Evolutionary conservation across 2,797 vertebrate genomes (phyloP).

Genomic region (Vespertilio murinus): DNA sequence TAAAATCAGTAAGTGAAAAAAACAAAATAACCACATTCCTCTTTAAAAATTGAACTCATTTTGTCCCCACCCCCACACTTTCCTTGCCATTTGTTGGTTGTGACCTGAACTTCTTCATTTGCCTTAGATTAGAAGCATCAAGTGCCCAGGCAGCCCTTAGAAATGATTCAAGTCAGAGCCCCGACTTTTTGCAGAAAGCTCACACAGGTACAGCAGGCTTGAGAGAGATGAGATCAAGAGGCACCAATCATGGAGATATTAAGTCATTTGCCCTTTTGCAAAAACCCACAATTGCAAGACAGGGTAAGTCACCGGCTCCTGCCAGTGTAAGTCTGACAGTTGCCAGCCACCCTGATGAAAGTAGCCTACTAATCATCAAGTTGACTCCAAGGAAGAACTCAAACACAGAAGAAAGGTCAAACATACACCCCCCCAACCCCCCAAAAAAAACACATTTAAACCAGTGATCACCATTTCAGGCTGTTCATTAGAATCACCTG

Average conservation of each 20-base stretch:
- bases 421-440: background rate
- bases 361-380: background rate
- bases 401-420: background rate
- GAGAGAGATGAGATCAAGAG: background rate
- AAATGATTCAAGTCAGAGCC: background rate
- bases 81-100: background rate
- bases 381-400: background rate
- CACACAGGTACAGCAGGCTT: background rate
- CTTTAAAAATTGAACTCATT: background rate
- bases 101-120: background rate
- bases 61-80: background rate
- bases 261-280: background rate
- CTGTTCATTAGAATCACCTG: constrained; percentile 8
- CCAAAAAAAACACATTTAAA: background rate
- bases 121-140: background rate
- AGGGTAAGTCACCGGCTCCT: background rate
- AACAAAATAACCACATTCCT: background rate
- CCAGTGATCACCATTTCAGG: background rate
- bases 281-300: background rate
- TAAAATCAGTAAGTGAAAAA: no score
- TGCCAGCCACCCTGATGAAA: background rate
- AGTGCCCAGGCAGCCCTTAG: background rate
- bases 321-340: background rate
- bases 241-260: background rate
- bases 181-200: background rate